Base-by-base conservation (phyloP, 2,797 vertebrate species). In the Psittacula derbiana region DNA sequence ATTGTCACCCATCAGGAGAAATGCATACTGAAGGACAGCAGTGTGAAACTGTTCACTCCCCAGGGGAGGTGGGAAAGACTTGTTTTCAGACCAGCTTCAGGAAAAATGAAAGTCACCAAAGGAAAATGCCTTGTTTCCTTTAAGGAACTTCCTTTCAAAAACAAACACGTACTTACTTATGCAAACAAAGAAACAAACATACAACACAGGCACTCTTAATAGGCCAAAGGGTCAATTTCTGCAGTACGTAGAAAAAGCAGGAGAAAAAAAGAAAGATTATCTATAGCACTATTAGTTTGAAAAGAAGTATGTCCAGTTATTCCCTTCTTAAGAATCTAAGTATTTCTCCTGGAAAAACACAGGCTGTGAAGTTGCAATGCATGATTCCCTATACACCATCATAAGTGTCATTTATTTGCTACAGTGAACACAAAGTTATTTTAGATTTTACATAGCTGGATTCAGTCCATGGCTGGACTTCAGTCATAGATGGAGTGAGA, bases 151-250 rank as follows among this genome's bases (percentile, higher is more conserved):
- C 70, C 57, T 82, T 92, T 67, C 44, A 90, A 84, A 94, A 93
- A 36, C 84, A 71, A 82, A 76, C 52, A 93, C 5, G 18, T 18
- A 76, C 80, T 81, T 86, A 83, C 38, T 88, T 82, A 72, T 0
- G 7, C 47, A 89, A 93, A 92, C 62, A 92, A 70, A 93, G 33
- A 92, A 92, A 93, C 33, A 88, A 83, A 86, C 33, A 49, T 15
- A 41, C 10, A 84, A 73, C 50, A 90, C 38, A 53, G 38, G 49
- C 28, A 41, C 46, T 69, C 65, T 41, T 55, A 79, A 62, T 44
- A 86, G 55, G 55, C 16, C 70, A 92, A 4, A 16, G 20, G 73
- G 66, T 79, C 62, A 81, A 55, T 38, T 60, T 90, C 58, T 79
- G 31, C 58, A 86, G 8, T 55, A 41, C 67, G 65, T 1, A 73